phyloP scores from a whole-genome alignment of 2,797 vertebrate genomes.

The Masticophis lateralis region DNA sequence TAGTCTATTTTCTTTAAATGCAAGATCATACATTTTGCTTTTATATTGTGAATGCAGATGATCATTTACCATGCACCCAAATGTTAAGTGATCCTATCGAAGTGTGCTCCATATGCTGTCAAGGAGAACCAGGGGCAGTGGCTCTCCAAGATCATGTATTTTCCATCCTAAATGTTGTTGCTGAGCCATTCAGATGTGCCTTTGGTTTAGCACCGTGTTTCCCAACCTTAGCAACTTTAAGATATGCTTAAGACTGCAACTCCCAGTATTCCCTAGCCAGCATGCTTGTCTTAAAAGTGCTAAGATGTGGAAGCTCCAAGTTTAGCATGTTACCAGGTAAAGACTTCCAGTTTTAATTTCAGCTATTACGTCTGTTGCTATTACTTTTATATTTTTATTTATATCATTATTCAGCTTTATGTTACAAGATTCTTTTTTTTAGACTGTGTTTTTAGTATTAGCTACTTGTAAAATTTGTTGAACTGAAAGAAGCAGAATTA shows the following conservation, averaged over 20 bases:
- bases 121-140: not conserved
- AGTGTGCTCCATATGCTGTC: not conserved
- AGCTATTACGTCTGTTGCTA: not conserved
- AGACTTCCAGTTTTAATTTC: not conserved
- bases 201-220: not conserved
- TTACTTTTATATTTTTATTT: not conserved
- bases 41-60: conserved; percentile 8
- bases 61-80: not conserved
- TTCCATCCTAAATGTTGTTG: not conserved
- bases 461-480: not conserved
- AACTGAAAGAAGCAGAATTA: not conserved
- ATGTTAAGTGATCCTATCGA: not conserved
- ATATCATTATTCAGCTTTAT: not conserved
- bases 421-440: not conserved
- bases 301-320: not conserved
- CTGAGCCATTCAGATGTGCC: not conserved
- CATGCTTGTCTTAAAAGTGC: not conserved
- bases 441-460: not conserved
- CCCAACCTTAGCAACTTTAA: not conserved
- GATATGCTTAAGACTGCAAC: not conserved
- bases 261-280: not conserved
- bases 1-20: conserved; percentile 43
- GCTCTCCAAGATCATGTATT: not conserved
- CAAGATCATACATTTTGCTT: conserved; percentile 58
- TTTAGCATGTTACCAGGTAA: not conserved